These are phyloP conservation scores for Montifringilla adamsi DNA, from an alignment of 2,113 vertebrate species.

Conservation along the genomic window DNA sequence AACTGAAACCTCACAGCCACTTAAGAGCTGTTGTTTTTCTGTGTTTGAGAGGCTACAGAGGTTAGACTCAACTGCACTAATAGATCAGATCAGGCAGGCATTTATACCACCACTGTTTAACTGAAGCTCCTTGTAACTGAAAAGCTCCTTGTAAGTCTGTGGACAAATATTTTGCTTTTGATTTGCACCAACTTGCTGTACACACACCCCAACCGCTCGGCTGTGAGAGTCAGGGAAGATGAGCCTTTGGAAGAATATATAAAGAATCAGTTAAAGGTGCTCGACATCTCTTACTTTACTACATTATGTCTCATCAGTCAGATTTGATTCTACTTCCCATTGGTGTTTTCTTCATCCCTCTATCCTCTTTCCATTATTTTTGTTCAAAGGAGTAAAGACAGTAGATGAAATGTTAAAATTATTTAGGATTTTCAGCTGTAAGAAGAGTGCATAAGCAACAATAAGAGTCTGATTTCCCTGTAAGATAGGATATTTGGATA, in stretches of 20 bases:
- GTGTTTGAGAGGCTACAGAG: constrained; percentile 21
- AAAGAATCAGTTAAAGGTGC: constrained; percentile 45
- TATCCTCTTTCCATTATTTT: constrained; percentile 20
- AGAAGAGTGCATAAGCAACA: background rate
- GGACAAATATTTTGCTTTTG: background rate
- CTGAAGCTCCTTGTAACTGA: background rate
- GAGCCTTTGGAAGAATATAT: constrained; percentile 34
- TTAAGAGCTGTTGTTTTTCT: constrained; percentile 46
- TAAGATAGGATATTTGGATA: background rate
- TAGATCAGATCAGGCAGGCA: constrained; percentile 11
- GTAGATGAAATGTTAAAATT: constrained; percentile 8
- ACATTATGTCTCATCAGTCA: constrained; percentile 43
- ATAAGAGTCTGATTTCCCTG: background rate
- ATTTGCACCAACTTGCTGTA: background rate
- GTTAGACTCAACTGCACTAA: constrained; percentile 33
- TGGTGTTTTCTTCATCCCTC: constrained; percentile 38
- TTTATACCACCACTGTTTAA: background rate
- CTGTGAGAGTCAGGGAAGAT: background rate
- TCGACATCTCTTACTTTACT: constrained; percentile 62
- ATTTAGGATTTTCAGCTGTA: background rate
- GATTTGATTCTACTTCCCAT: constrained; percentile 20
- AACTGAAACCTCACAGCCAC: constrained; percentile 66
- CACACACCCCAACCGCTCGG: accelerated
- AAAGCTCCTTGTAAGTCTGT: background rate
- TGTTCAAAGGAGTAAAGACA: constrained; percentile 22